phyloP scores from a whole-genome alignment of 2,797 vertebrate species.

The Eospalax fontanierii region DNA sequence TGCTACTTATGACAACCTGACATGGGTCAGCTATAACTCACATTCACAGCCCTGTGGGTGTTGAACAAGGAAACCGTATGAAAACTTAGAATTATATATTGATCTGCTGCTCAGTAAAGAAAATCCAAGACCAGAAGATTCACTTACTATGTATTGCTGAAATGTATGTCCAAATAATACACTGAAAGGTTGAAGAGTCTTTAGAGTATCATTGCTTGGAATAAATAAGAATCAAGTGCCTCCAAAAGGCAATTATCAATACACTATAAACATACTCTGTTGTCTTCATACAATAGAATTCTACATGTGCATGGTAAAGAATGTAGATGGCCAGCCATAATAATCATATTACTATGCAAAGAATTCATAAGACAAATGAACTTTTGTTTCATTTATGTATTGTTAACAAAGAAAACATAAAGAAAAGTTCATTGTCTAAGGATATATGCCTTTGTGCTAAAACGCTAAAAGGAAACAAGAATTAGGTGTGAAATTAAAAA shows the following conservation, averaged over 20 bases:
- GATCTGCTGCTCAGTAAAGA: background rate
- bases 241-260: background rate
- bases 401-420: background rate
- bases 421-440: background rate
- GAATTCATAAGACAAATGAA: background rate
- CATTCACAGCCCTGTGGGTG: background rate
- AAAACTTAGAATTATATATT: background rate
- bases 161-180: background rate
- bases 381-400: background rate
- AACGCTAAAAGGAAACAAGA: background rate
- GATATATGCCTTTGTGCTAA: background rate
- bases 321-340: background rate
- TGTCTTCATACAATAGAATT: background rate
- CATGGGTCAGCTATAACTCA: background rate
- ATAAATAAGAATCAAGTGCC: background rate
- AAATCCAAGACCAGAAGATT: background rate
- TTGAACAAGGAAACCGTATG: background rate
- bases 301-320: background rate
- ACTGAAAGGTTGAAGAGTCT: background rate
- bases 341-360: background rate
- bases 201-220: background rate
- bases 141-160: background rate
- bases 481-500: background rate
- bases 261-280: background rate
- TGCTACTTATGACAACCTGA: background rate